Conservation (phyloP, 1,140 invertebrate genomes). For the Catajapyx aquilonaris region DNA sequence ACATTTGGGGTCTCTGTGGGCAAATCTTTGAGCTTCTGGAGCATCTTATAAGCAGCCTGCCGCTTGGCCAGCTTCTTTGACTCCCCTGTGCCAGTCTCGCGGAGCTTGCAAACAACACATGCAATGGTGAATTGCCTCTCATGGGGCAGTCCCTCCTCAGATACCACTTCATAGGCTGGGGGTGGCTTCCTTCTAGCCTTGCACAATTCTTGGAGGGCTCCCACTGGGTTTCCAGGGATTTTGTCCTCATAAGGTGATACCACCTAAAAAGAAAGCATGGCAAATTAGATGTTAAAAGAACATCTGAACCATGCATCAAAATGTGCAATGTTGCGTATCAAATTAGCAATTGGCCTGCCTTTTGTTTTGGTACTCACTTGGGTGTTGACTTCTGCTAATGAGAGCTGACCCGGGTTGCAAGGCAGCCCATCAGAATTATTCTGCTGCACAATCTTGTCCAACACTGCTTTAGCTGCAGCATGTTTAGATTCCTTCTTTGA, state of each 20-base stretch:
- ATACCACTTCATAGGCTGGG: slow-evolving; percentile 74
- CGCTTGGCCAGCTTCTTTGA: slow-evolving; percentile 92
- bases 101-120: slow-evolving; percentile 63
- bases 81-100: slow-evolving; percentile 62
- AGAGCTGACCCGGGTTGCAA: too few species aligned
- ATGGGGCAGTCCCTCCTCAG: slow-evolving; percentile 76
- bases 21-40: slow-evolving; percentile 53
- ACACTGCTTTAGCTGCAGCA: slow-evolving; percentile 67
- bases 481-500: slow-evolving; percentile 97
- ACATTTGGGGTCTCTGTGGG: slow-evolving; percentile 38
- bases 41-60: slow-evolving; percentile 82
- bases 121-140: slow-evolving; percentile 82
- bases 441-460: slow-evolving; percentile 54
- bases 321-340: too few species aligned
- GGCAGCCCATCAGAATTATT: too few species aligned
- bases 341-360: too few species aligned
- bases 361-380: too few species aligned
- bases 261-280: slow-evolving; percentile 14
- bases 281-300: slow-evolving; percentile 3
- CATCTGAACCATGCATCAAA: background rate
- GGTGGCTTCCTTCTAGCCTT: slow-evolving; percentile 88
- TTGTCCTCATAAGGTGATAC: slow-evolving; percentile 23
- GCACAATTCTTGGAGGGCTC: slow-evolving; percentile 85
- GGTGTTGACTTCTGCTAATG: too few species aligned
- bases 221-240: slow-evolving; percentile 59